These are phyloP conservation scores for Halcyon badia DNA, from an alignment of 2,797 vertebrate genomes.

Conservation along the genomic window DNA sequence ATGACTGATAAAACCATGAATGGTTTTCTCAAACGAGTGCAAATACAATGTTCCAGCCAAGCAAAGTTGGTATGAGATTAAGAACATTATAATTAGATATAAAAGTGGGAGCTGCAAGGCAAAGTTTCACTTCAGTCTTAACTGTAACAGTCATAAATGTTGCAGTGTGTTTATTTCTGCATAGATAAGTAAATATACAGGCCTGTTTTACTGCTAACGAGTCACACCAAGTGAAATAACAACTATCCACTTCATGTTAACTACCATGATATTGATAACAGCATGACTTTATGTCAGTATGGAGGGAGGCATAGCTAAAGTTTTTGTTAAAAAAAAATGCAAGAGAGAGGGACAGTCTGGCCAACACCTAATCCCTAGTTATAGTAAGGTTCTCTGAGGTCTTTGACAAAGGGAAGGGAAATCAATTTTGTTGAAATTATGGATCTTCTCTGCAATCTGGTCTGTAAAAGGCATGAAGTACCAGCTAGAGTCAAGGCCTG, in stretches of 20 bases:
- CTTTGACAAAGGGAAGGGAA: background rate
- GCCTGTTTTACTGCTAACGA: background rate
- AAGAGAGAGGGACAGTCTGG: background rate
- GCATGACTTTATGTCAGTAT: background rate
- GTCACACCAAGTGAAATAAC: background rate
- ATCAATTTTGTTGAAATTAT: background rate
- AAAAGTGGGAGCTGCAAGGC: background rate
- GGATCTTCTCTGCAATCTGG: background rate
- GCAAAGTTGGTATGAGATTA: background rate
- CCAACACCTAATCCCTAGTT: background rate
- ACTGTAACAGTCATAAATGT: background rate
- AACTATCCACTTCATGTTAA: background rate
- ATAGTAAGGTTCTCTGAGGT: background rate
- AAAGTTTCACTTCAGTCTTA: background rate
- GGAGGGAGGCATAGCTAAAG: background rate
- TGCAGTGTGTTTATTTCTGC: background rate
- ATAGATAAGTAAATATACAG: background rate
- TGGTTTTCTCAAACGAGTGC: background rate
- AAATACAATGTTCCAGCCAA: slow-evolving; percentile 17
- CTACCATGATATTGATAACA: background rate
- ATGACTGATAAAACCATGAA: slow-evolving; percentile 18
- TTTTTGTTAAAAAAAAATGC: background rate
- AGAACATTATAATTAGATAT: background rate
- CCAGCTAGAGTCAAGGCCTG: background rate
- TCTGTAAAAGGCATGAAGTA: background rate